Evolutionary conservation across 2,113 vertebrate species (phyloP).

Genomic region (Aspiorhynchus laticeps): DNA sequence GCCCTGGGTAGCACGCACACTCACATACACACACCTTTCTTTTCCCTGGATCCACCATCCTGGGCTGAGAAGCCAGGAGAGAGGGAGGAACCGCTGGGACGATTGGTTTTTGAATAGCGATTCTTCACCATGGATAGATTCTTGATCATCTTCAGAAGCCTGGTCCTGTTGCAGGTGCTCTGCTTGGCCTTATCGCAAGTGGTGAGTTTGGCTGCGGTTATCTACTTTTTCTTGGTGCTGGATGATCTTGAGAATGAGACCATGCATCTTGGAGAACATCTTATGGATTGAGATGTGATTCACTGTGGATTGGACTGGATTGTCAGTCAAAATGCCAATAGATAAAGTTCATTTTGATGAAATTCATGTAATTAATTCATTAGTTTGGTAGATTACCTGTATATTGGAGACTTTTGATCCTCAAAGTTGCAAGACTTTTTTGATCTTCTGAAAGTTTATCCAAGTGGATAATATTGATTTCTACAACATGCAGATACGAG

Average conservation of each 20-base stretch:
- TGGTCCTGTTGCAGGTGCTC: conserved; percentile 81
- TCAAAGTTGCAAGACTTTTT: neutral
- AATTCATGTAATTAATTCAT: neutral
- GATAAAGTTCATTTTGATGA: neutral
- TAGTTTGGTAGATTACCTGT: neutral
- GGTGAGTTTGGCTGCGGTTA: conserved; percentile 78
- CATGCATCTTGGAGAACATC: neutral
- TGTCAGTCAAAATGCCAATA: neutral
- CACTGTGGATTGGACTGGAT: neutral
- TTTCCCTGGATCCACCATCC: conserved; percentile 52
- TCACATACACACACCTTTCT: conserved; percentile 37
- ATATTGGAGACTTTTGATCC: neutral
- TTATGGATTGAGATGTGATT: neutral
- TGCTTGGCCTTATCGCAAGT: conserved; percentile 89
- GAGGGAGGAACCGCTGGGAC: conserved; percentile 67
- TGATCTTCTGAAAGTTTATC: neutral
- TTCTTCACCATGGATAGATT: conserved; percentile 78
- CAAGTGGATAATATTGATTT: neutral
- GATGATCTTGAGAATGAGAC: conserved; percentile 29
- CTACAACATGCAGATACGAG: neutral
- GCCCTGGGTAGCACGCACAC: conserved; percentile 49
- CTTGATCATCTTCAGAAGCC: conserved; percentile 69
- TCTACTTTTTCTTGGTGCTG: conserved; percentile 17
- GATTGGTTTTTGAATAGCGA: conserved; percentile 56
- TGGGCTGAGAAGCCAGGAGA: conserved; percentile 61